phyloP scores from a whole-genome alignment of 2,888 invertebrate species.

The Eupeodes luniger region DNA sequence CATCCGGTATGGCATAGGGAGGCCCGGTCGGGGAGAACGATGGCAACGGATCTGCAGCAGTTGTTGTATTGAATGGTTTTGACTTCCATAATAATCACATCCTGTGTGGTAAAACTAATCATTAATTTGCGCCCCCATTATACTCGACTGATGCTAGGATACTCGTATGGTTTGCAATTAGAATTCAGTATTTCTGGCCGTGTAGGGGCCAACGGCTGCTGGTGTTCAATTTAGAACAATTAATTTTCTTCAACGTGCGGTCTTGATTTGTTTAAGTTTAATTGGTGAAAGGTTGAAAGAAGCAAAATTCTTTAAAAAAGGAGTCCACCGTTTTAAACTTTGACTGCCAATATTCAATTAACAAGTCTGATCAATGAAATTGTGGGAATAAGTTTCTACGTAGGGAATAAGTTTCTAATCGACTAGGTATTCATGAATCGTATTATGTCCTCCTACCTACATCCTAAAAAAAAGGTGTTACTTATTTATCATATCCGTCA shows the following conservation, averaged over 20 bases:
- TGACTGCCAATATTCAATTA: too few relatives aligned
- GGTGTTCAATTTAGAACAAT: conserved; percentile 42
- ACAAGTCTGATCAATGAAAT: too few relatives aligned
- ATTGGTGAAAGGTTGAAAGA: too few relatives aligned
- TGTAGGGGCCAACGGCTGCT: neutral
- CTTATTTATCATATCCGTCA: too few relatives aligned
- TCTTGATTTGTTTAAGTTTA: conserved; percentile 3
- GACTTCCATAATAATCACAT: conserved; percentile 73
- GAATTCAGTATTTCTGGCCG: conserved; percentile 26
- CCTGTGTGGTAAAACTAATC: conserved; percentile 73
- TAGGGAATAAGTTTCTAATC: too few relatives aligned
- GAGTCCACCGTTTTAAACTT: too few relatives aligned
- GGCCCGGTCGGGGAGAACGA: neutral
- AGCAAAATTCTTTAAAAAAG: too few relatives aligned
- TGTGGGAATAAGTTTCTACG: too few relatives aligned
- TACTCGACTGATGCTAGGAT: conserved; percentile 24
- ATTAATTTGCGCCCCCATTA: conserved; percentile 67
- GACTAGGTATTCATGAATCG: too few relatives aligned
- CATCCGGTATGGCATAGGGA: conserved; percentile 39
- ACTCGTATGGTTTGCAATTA: conserved; percentile 54
- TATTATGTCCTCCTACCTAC: too few relatives aligned
- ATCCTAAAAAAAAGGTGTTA: too few relatives aligned
- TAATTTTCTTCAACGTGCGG: conserved; percentile 51
- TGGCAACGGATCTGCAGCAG: conserved; percentile 47
- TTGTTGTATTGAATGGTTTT: conserved; percentile 69